Percentiles rank a stretch among this genome's conserved stretches.
These are phyloP conservation scores for Xestobium rufovillosum DNA, from an alignment of 2,888 invertebrate genomes.

Conservation along the genomic window DNA sequence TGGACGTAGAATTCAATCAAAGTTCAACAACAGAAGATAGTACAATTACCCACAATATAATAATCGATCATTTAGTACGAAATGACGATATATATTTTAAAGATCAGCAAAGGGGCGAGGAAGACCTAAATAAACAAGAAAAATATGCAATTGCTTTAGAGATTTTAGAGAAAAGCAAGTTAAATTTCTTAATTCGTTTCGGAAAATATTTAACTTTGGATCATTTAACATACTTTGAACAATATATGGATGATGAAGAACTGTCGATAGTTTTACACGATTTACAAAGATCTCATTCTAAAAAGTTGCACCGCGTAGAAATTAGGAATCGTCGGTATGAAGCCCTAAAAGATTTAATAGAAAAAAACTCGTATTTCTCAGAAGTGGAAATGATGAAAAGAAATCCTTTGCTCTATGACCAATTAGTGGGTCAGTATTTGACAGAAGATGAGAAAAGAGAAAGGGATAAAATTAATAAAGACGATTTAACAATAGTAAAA, in stretches of 20 bases:
- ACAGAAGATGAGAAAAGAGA: conserved; percentile 65
- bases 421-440: conserved; percentile 80
- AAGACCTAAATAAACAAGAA: conserved; percentile 60
- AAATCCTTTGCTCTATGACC: conserved; percentile 84
- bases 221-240: conserved; percentile 65
- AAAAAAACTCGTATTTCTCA: conserved; percentile 71
- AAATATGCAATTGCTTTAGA: conserved; percentile 62
- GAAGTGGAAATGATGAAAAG: conserved; percentile 91
- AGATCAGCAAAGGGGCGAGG: conserved; percentile 74
- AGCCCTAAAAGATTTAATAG: conserved; percentile 67
- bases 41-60: conserved; percentile 25
- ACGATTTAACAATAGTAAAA: conserved; percentile 58
- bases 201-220: conserved; percentile 60
- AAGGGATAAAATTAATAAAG: conserved; percentile 51
- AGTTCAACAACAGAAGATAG: neutral
- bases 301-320: conserved; percentile 30
- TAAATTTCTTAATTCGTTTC: conserved; percentile 68
- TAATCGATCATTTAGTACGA: conserved; percentile 55
- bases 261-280: conserved; percentile 55
- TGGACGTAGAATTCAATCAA: conserved; percentile 1
- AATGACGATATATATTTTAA: conserved; percentile 64
- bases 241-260: conserved; percentile 31
- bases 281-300: conserved; percentile 45
- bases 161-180: conserved; percentile 57
- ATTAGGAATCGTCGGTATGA: conserved; percentile 75